Evolutionary conservation across 2,888 invertebrate genomes (phyloP).

Genomic region (Mechanitis mazaeus): DNA sequence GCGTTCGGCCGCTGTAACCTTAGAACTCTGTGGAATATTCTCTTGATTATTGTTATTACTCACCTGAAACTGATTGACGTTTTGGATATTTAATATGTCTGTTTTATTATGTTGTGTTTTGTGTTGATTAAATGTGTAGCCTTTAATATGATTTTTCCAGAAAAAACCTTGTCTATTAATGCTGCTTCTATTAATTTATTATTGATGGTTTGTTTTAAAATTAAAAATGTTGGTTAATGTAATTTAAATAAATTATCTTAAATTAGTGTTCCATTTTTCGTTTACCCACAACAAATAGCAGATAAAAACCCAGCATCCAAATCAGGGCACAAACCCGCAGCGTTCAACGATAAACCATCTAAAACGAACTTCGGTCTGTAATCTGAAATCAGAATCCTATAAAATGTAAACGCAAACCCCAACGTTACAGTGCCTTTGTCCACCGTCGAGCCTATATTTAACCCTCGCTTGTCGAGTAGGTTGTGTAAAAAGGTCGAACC

Average conservation of each 20-base stretch:
- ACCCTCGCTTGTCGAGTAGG: slow-evolving; percentile 44
- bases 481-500: slow-evolving; percentile 53
- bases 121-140: too few species aligned
- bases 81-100: not conserved
- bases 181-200: too few species aligned
- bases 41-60: slow-evolving; percentile 33
- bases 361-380: slow-evolving; percentile 5
- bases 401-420: slow-evolving; percentile 16
- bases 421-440: slow-evolving; percentile 9
- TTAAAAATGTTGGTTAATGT: not conserved
- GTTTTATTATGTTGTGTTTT: too few species aligned
- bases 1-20: slow-evolving; percentile 31
- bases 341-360: slow-evolving; percentile 4
- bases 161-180: not conserved
- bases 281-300: not conserved
- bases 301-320: not conserved
- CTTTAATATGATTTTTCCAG: not conserved
- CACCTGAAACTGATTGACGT: slow-evolving; percentile 24
- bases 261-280: not conserved
- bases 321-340: slow-evolving; percentile 4
- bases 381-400: slow-evolving; percentile 12
- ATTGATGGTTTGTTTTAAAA: too few species aligned
- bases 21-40: slow-evolving; percentile 34
- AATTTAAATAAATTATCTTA: not conserved
- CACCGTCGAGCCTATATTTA: slow-evolving; percentile 29